phyloP scores from a whole-genome alignment of 2,888 invertebrate genomes.

The Campoplex capitator region DNA sequence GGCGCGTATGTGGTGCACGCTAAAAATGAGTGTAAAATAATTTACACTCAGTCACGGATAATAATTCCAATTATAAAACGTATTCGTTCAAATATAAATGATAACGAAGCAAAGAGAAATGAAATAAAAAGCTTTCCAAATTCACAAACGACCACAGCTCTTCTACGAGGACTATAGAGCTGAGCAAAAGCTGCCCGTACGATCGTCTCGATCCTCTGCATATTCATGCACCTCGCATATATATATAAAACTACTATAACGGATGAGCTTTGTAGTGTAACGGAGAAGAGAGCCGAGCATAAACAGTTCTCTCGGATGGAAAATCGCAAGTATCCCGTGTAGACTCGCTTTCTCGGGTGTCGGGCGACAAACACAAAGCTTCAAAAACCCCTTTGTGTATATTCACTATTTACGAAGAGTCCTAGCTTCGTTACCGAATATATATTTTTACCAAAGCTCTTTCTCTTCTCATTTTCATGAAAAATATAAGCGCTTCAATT shows the following conservation, averaged over 20 bases:
- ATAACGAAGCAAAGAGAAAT: neutral
- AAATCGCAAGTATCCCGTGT: slow-evolving; percentile 49
- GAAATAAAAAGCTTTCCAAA: neutral
- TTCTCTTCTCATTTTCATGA: too few relatives aligned
- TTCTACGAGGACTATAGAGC: neutral
- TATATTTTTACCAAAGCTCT: neutral
- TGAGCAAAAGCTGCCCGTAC: slow-evolving; percentile 18
- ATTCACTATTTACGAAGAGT: slow-evolving; percentile 34
- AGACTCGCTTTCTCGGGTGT: slow-evolving; percentile 33
- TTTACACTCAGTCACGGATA: neutral
- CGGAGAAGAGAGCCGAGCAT: slow-evolving; percentile 27
- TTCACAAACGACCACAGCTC: neutral
- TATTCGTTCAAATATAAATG: neutral
- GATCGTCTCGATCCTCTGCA: slow-evolving; percentile 26
- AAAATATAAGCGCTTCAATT: too few relatives aligned
- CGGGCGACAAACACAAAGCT: slow-evolving; percentile 32
- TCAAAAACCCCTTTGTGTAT: neutral
- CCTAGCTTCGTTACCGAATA: slow-evolving; percentile 9
- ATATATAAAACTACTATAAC: slow-evolving; percentile 1
- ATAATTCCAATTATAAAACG: slow-evolving; percentile 2
- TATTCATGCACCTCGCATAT: slow-evolving; percentile 26
- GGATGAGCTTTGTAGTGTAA: slow-evolving; percentile 14
- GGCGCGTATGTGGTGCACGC: neutral
- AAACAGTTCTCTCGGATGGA: slow-evolving; percentile 48
- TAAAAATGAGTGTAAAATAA: neutral